Conservation (phyloP, 2,113 vertebrate genomes). For the Hiodon tergisus region DNA sequence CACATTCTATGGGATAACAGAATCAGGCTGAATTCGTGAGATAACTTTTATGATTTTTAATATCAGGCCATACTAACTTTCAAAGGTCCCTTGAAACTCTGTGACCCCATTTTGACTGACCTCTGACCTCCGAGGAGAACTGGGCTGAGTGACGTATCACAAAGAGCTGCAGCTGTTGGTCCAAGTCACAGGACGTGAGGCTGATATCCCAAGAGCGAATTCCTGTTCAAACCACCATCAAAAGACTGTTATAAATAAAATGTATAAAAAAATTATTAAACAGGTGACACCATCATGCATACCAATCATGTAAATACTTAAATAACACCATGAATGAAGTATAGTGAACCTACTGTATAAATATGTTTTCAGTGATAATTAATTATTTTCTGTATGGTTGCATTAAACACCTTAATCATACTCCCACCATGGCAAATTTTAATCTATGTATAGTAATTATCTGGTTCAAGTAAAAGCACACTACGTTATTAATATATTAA, state of each 20-base stretch:
- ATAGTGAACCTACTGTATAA: too few relatives aligned
- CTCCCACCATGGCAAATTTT: too few relatives aligned
- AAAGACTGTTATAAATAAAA: not conserved
- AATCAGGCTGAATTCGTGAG: not conserved
- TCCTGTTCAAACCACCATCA: conserved; percentile 53
- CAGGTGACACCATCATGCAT: too few relatives aligned
- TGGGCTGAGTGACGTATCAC: conserved; percentile 83
- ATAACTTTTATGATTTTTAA: not conserved
- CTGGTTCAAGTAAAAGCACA: too few relatives aligned
- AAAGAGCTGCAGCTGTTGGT: conserved; percentile 83
- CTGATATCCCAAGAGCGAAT: conserved; percentile 81
- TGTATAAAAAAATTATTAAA: too few relatives aligned
- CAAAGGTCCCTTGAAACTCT: not conserved
- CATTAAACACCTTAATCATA: not conserved
- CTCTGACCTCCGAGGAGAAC: conserved; percentile 90
- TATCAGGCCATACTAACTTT: not conserved
- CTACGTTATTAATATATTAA: too few relatives aligned
- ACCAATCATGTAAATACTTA: too few relatives aligned
- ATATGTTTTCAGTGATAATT: too few relatives aligned
- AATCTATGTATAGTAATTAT: too few relatives aligned
- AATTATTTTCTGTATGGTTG: too few relatives aligned
- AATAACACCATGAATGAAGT: too few relatives aligned
- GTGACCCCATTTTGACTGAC: conserved; percentile 57
- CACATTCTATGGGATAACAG: not conserved
- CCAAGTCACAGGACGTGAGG: conserved; percentile 71